Conservation (phyloP, 2,888 invertebrate genomes). For the Drosophila setosimentum region DNA sequence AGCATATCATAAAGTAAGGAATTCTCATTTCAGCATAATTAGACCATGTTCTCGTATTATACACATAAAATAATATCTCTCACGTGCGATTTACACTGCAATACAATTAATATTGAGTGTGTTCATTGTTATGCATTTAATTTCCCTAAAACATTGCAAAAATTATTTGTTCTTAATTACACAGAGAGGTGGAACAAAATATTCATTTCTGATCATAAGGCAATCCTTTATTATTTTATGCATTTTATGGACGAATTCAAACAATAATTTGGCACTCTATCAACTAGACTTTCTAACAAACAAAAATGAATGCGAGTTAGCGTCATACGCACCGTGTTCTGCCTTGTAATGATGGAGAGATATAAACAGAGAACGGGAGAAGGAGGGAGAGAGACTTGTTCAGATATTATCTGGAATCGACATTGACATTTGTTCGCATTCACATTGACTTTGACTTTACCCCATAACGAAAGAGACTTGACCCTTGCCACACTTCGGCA, state of each 20-base stretch:
- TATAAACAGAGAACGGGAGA: neutral
- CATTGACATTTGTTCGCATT: constrained; percentile 74
- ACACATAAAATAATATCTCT: neutral
- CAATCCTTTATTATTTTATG: neutral
- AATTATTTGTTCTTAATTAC: neutral
- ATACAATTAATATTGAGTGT: neutral
- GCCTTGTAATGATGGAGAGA: neutral
- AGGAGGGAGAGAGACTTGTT: neutral
- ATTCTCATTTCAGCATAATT: neutral
- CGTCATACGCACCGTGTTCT: constrained; percentile 34
- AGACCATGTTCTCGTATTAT: neutral
- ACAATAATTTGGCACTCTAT: constrained; percentile 32
- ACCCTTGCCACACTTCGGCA: constrained; percentile 11
- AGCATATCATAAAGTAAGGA: neutral
- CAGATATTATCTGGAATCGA: constrained; percentile 61
- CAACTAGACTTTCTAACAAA: constrained; percentile 16
- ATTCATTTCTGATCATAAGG: neutral
- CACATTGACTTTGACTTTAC: constrained; percentile 72
- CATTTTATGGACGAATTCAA: constrained; percentile 4
- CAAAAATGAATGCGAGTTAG: constrained; percentile 13
- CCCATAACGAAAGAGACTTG: constrained; percentile 26
- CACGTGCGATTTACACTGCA: neutral
- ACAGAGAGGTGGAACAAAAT: neutral
- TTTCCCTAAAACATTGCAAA: neutral
- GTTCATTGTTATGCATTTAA: neutral